Percentiles rank a stretch among this genome's conserved stretches.
These are phyloP conservation scores for Harpalus rufipes DNA, from an alignment of 2,888 invertebrate genomes.

Conservation along the genomic window DNA sequence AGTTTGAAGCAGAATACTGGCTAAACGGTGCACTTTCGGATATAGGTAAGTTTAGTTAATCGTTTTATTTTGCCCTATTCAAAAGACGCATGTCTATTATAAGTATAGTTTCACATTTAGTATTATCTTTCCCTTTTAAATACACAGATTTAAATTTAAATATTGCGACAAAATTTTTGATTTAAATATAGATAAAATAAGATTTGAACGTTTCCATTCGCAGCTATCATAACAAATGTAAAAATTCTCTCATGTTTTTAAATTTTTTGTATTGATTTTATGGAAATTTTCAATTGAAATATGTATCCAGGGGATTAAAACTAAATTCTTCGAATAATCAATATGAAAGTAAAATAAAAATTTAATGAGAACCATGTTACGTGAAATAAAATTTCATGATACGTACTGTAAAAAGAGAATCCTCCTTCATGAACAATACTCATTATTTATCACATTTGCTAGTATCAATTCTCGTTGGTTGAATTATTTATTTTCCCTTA, in stretches of 20 bases:
- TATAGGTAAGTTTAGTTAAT: too few species aligned
- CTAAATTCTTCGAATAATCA: conserved; percentile 23
- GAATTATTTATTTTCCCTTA: too few species aligned
- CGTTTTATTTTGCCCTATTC: too few species aligned
- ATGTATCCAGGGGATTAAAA: conserved; percentile 18
- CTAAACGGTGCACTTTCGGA: too few species aligned
- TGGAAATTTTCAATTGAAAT: conserved; percentile 23
- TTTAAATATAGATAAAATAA: background rate
- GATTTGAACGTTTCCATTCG: background rate
- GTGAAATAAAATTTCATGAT: conserved; percentile 40
- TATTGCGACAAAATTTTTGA: background rate
- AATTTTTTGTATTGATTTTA: conserved; percentile 19
- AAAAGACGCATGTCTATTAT: too few species aligned
- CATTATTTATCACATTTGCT: too few species aligned
- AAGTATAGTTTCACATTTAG: background rate
- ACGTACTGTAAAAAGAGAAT: background rate
- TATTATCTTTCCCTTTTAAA: background rate
- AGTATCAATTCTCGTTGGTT: too few species aligned
- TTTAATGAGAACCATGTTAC: conserved; percentile 27
- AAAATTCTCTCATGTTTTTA: conserved; percentile 2
- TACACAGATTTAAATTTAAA: background rate
- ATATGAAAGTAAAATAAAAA: conserved; percentile 37
- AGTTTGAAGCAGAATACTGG: too few species aligned
- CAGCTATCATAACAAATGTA: background rate
- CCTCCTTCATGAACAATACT: background rate